Evolutionary conservation across 2,888 invertebrate genomes (phyloP).

Genomic region (Eupithecia vulgata): DNA sequence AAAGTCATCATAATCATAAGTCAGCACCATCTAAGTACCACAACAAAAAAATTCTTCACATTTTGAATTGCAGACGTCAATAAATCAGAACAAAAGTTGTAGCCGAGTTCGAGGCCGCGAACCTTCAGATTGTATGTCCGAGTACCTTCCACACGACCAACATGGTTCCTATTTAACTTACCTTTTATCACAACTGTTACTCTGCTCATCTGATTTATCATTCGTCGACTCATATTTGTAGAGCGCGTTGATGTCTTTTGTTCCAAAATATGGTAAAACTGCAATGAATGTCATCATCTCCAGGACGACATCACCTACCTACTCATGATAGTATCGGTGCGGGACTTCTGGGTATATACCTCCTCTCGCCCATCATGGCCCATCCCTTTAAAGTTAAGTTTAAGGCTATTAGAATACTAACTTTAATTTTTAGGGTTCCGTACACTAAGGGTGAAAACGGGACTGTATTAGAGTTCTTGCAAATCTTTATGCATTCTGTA

Average conservation of each 20-base stretch:
- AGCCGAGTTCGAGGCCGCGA: neutral
- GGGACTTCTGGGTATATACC: neutral
- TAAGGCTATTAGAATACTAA: no score
- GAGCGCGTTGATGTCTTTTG: constrained; percentile 23
- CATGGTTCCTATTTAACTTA: neutral
- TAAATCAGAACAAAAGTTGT: neutral
- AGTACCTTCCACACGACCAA: neutral
- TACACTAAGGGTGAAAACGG: no score
- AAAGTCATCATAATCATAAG: no score
- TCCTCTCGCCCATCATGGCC: no score
- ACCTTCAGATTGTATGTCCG: neutral
- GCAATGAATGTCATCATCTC: neutral
- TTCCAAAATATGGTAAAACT: neutral
- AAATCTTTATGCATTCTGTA: no score
- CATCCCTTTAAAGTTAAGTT: no score
- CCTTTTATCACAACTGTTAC: neutral
- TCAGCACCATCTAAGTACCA: no score
- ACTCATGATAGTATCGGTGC: neutral
- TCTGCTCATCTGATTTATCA: neutral
- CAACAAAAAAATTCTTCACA: no score
- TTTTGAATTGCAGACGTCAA: neutral
- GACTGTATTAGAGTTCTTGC: no score
- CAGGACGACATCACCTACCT: neutral
- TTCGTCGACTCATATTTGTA: neutral
- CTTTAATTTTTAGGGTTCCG: no score